Evolutionary conservation across 1,140 invertebrate genomes (phyloP).

Genomic region (Scaptomyza hsui): DNA sequence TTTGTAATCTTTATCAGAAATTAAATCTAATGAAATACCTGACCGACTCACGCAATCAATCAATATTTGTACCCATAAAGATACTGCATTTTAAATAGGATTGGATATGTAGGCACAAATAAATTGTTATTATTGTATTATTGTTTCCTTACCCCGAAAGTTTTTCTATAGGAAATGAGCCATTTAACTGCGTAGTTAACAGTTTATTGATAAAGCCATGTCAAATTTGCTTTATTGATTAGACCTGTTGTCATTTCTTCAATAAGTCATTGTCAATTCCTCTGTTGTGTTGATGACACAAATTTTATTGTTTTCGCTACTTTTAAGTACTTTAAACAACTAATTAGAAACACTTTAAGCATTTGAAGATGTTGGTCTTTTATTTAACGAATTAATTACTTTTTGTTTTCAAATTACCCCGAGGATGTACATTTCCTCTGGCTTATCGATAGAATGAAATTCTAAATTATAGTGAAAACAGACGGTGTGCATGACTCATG

Average conservation of each 20-base stretch:
- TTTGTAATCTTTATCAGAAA: conserved; percentile 49
- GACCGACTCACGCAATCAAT: not conserved
- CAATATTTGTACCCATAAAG: conserved; percentile 24
- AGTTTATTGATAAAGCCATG: conserved; percentile 18
- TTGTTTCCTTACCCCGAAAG: not conserved
- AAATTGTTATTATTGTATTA: not conserved
- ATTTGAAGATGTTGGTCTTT: too few species aligned
- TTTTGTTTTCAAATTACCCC: too few species aligned
- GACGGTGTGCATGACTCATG: conserved; percentile 57
- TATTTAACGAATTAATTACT: too few species aligned
- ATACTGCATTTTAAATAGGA: not conserved
- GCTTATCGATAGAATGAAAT: conserved; percentile 11
- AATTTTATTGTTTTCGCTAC: not conserved
- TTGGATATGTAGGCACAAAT: too few species aligned
- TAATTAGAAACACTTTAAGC: too few species aligned
- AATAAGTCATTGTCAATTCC: conserved; percentile 12
- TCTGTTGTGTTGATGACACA: too few species aligned
- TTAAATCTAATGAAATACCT: conserved; percentile 2
- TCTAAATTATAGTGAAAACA: conserved; percentile 23
- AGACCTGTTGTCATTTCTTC: conserved; percentile 6
- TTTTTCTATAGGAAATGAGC: conserved; percentile 1
- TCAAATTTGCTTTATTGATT: conserved; percentile 15
- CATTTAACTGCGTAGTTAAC: conserved; percentile 47
- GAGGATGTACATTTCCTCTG: not conserved
- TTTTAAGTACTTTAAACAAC: too few species aligned